phyloP scores from a whole-genome alignment of 2,797 vertebrate genomes.

The Atherinosoma microstoma region DNA sequence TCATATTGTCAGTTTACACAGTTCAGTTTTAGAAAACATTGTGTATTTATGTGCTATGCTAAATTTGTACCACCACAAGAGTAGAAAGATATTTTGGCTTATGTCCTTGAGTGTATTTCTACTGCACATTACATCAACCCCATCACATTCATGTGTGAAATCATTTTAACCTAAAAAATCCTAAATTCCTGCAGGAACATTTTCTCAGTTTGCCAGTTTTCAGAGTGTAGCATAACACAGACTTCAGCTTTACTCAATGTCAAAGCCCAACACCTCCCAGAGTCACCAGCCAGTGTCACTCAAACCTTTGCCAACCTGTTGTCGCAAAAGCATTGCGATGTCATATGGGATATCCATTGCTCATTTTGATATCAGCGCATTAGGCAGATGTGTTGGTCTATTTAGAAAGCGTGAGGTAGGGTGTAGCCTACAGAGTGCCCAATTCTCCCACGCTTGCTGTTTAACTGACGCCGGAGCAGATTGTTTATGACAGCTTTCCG shows the following conservation, averaged over 20 bases:
- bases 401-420: slow-evolving; percentile 68
- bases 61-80: slow-evolving; percentile 18
- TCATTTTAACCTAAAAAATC: slow-evolving; percentile 53
- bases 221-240: slow-evolving; percentile 16
- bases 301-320: slow-evolving; percentile 55
- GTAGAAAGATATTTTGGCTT: slow-evolving; percentile 26
- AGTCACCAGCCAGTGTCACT: slow-evolving; percentile 36
- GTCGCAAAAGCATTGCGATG: slow-evolving; percentile 48
- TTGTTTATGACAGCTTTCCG: slow-evolving; percentile 82
- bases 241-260: slow-evolving; percentile 47
- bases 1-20: slow-evolving; percentile 1
- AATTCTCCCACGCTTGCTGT: slow-evolving; percentile 74
- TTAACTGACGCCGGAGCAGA: slow-evolving; percentile 80
- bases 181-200: slow-evolving; percentile 44
- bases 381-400: slow-evolving; percentile 74
- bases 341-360: slow-evolving; percentile 64
- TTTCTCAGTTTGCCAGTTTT: slow-evolving; percentile 23
- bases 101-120: slow-evolving; percentile 42
- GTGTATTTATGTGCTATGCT: slow-evolving; percentile 17
- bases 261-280: slow-evolving; percentile 49
- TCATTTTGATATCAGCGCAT: slow-evolving; percentile 65
- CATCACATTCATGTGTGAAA: slow-evolving; percentile 59
- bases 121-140: slow-evolving; percentile 39
- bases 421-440: slow-evolving; percentile 71
- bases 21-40: background rate